These are phyloP conservation scores for Micoletzkya japonica DNA, from an alignment of 2,888 invertebrate species.

Conservation along the genomic window DNA sequence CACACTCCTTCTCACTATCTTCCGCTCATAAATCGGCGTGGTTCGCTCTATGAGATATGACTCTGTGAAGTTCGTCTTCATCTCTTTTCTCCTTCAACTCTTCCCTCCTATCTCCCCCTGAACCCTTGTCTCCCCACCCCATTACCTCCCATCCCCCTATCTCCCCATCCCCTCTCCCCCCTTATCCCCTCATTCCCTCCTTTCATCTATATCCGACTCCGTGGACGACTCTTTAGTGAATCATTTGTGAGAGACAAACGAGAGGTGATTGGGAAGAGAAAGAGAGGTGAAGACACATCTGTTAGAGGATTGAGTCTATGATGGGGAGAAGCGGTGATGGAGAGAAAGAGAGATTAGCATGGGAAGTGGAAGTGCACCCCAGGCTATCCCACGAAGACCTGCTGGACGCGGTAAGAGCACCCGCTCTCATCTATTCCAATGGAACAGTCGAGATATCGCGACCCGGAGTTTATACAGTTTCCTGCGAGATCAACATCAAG, in stretches of 20 bases:
- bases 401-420: slow-evolving; percentile 52
- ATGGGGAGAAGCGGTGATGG: background rate
- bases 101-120: no score
- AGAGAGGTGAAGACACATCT: background rate
- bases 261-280: background rate
- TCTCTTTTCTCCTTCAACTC: no score
- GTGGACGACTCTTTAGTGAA: no score
- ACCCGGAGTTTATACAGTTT: slow-evolving; percentile 60
- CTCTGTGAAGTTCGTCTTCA: no score
- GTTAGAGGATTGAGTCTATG: background rate
- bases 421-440: slow-evolving; percentile 49
- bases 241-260: slow-evolving; percentile 2
- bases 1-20: slow-evolving; percentile 15
- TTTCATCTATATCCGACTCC: no score
- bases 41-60: no score
- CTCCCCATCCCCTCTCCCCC: slow-evolving; percentile 10
- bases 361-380: no score
- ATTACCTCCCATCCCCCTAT: background rate
- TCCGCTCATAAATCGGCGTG: no score
- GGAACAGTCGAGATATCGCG: slow-evolving; percentile 56
- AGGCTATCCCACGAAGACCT: slow-evolving; percentile 61
- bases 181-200: background rate
- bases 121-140: no score
- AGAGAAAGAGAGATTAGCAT: background rate
- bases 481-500: slow-evolving; percentile 39